Evolutionary conservation across 2,113 vertebrate genomes (phyloP).

Genomic region (Thryonomys swinderianus): DNA sequence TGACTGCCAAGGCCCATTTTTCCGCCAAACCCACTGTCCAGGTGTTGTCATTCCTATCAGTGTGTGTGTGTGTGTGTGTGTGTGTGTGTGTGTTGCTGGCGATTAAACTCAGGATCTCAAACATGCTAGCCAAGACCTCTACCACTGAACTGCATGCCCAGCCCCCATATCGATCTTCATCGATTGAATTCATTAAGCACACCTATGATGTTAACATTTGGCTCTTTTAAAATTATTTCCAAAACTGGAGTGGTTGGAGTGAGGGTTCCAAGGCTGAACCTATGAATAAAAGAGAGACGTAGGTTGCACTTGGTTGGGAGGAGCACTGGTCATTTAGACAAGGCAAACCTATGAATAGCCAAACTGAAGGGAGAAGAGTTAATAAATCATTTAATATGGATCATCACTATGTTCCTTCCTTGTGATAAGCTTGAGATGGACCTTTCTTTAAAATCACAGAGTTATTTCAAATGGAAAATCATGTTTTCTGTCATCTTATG

Average conservation of each 20-base stretch:
- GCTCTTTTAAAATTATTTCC: background rate
- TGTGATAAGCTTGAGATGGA: background rate
- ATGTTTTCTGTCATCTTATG: background rate
- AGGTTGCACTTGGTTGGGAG: background rate
- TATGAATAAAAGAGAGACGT: background rate
- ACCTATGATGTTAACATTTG: background rate
- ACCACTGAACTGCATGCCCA: background rate
- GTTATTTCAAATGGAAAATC: background rate
- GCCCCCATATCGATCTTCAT: background rate
- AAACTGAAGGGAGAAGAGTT: background rate
- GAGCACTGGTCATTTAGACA: background rate
- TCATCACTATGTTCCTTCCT: background rate
- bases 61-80: background rate
- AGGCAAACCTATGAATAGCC: background rate
- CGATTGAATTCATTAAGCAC: background rate
- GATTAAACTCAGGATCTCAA: background rate
- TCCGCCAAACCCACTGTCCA: background rate
- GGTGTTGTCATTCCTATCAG: background rate
- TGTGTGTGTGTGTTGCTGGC: background rate
- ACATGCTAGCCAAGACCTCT: background rate
- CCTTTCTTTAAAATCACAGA: background rate
- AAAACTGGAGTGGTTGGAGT: background rate
- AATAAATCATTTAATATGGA: slow-evolving; percentile 54
- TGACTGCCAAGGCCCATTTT: background rate
- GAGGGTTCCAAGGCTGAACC: background rate